A percentile compares a stretch with the other conserved stretches of the same genome.
Evolutionary conservation across 37 sponge, comb jelly and placozoan species (phyloP).

Genomic region (Mnemiopsis leidyi): DNA sequence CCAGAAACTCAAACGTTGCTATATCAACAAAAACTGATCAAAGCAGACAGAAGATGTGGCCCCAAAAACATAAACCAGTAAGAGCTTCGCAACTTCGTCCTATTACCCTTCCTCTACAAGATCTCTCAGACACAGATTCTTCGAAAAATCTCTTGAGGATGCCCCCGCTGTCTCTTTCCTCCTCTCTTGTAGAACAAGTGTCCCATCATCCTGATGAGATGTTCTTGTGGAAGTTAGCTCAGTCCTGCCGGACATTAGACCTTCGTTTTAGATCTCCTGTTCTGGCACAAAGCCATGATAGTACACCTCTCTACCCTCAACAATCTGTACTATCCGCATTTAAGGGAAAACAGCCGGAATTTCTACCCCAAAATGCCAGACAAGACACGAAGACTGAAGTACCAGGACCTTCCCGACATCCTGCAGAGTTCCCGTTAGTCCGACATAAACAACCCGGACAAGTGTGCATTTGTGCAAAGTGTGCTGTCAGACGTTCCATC

Average conservation of each 20-base stretch:
- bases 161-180: not conserved
- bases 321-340: not conserved
- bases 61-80: too few species aligned
- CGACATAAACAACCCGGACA: not conserved
- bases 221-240: not conserved
- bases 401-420: too few species aligned
- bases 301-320: not conserved
- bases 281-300: not conserved
- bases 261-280: not conserved
- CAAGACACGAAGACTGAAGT: too few species aligned
- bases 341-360: not conserved
- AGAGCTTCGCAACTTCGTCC: not conserved
- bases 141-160: not conserved
- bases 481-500: not conserved
- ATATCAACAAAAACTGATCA: too few species aligned
- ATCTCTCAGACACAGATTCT: not conserved
- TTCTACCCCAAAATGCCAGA: too few species aligned
- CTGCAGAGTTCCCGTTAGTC: not conserved
- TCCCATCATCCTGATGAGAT: not conserved
- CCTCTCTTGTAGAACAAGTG: not conserved
- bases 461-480: not conserved
- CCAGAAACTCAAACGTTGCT: not conserved
- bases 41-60: too few species aligned
- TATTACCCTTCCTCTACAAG: not conserved
- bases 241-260: not conserved